Percentiles rank a stretch among this genome's conserved stretches.
phyloP scores from a whole-genome alignment of 2,113 vertebrate species.

The Muntiacus muntjak region DNA sequence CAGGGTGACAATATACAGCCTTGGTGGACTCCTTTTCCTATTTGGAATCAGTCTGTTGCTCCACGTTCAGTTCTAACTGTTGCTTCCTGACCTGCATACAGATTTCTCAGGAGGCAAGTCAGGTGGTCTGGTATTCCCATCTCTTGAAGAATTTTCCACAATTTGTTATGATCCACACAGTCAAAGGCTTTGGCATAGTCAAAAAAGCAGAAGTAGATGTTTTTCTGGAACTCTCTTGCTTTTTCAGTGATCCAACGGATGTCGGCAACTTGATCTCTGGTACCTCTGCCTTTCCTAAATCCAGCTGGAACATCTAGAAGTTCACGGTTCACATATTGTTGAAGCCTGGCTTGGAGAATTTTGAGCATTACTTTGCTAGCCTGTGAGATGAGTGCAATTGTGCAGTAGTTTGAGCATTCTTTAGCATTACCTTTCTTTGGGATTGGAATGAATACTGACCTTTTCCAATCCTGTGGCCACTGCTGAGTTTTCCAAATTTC shows the following conservation, averaged over 20 bases:
- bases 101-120: neutral
- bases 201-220: neutral
- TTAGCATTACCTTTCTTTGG: neutral
- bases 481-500: neutral
- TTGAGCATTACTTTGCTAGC: neutral
- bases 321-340: neutral
- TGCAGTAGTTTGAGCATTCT: neutral
- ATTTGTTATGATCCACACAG: neutral
- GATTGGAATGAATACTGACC: neutral
- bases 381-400: neutral
- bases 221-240: neutral
- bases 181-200: neutral
- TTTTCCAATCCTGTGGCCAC: neutral
- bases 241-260: neutral
- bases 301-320: neutral
- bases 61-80: neutral
- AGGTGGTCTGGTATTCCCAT: neutral
- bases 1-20: neutral
- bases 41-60: neutral
- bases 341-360: neutral
- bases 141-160: neutral
- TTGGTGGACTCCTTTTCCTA: neutral
- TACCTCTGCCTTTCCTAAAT: neutral
- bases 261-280: neutral
- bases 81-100: neutral